Evolutionary conservation across 2,797 vertebrate genomes (phyloP), one percentile per base, ranked within the genome.

Genomic region (Crenichthys baileyi): DNA sequence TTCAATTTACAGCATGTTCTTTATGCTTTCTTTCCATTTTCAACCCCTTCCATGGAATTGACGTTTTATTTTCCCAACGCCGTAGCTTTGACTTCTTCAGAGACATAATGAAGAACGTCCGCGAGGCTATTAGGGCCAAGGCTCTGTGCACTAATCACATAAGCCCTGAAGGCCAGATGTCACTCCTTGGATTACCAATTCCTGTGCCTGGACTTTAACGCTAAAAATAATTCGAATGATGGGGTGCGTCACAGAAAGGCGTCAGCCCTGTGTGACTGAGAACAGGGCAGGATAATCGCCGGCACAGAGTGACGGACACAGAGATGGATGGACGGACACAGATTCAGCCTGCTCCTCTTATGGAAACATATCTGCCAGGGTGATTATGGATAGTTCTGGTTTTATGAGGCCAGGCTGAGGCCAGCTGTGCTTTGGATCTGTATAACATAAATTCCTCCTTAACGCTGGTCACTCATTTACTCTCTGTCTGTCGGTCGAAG

Each of bases 171-270:
- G 92, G 94, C 93, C 95, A 96, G 94, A 96, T 96, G 95, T 95
- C 95, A 94, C 91, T 94, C 91, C 92, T 94, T 95, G 95, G 95
- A 96, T 96, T 96, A 96, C 85, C 88, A 83, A 93, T 93, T 94
- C 91, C 93, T 95, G 92, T 85, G 92, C 87, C 88, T 92, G 88
- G 92, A 94, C 93, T 93, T 94, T 90, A 91, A 46, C 63, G 79
- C 95, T 96, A 96, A 96, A 96, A 95, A 96, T 96, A 95, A 95
- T 94, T 94, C 93, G 92, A 95, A 94, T 87, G 92, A 94, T 90
- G 91, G 85, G 72, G 87, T 91, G 88, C 85, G 86, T 93, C 93
- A 93, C 82, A 12, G 83, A 79, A 86, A 75, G 51, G 87, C 83
- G 55, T 92, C 90, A 80, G 90, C 91, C 79, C 78, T 78, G 88